A percentile compares a stretch with the other conserved stretches of the same genome.
Evolutionary conservation across 2,888 invertebrate species (phyloP).

Genomic region (Geotrupes spiniger): DNA sequence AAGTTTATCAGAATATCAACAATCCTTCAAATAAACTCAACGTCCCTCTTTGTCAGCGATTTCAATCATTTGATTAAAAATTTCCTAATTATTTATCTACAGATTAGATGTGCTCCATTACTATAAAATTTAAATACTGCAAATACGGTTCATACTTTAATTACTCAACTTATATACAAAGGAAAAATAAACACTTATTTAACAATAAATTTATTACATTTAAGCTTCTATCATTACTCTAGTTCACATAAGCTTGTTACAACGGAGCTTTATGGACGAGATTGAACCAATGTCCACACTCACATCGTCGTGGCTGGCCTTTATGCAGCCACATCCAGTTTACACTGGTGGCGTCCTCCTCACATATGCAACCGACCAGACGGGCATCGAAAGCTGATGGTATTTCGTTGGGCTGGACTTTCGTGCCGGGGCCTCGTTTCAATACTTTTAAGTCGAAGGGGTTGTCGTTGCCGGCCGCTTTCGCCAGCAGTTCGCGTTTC

Average conservation of each 20-base stretch:
- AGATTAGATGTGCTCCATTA: no score
- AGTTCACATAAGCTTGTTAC: constrained; percentile 49
- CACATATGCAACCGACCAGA: constrained; percentile 93
- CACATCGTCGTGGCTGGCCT: constrained; percentile 87
- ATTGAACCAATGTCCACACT: constrained; percentile 97
- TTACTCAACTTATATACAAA: no score
- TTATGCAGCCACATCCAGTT: constrained; percentile 95
- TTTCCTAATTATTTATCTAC: no score
- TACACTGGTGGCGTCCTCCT: constrained; percentile 86
- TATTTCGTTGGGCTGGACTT: constrained; percentile 81
- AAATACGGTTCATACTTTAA: no score
- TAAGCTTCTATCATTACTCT: constrained; percentile 38
- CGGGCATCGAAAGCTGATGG: constrained; percentile 88
- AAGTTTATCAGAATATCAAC: no score
- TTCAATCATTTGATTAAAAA: no score
- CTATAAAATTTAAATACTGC: no score
- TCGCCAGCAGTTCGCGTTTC: constrained; percentile 83
- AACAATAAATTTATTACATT: constrained; percentile 35
- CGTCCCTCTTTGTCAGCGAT: no score
- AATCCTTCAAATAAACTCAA: no score
- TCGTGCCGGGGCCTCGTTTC: constrained; percentile 77
- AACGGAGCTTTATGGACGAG: constrained; percentile 73
- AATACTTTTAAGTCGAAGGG: constrained; percentile 81
- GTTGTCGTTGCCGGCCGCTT: constrained; percentile 84
- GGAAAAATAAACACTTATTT: constrained; percentile 11